phyloP scores from a whole-genome alignment of 53 echinoderm and acorn worm genomes.

The Arbacia lixula region DNA sequence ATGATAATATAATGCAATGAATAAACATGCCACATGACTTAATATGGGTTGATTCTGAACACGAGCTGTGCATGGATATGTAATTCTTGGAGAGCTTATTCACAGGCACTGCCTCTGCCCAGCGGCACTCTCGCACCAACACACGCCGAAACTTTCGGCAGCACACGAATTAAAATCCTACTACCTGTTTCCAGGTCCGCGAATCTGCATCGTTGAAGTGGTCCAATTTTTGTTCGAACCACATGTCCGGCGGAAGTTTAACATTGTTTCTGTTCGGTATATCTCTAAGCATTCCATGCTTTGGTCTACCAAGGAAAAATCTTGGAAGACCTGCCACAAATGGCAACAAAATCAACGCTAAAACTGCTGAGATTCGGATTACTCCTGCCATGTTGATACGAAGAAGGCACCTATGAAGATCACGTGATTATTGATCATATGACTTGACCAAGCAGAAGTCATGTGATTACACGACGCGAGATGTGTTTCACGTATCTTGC shows the following conservation, averaged over 20 bases:
- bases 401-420: not conserved
- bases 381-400: constrained; percentile 12
- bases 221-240: constrained; percentile 83
- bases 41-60: too few species aligned
- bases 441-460: not conserved
- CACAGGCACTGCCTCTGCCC: not conserved
- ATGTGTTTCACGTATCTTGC: too few species aligned
- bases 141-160: too few species aligned
- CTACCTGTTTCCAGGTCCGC: constrained; percentile 89
- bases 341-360: constrained; percentile 10
- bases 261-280: constrained; percentile 41
- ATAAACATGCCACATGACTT: too few species aligned
- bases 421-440: constrained; percentile 9
- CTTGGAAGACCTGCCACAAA: not conserved
- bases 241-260: constrained; percentile 73
- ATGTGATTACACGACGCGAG: constrained; percentile 3
- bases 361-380: not conserved
- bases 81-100: too few species aligned
- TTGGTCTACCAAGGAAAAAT: constrained; percentile 82
- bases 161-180: not conserved
- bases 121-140: not conserved
- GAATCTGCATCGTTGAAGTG: constrained; percentile 90
- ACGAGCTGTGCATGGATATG: too few species aligned
- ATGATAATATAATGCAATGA: too few species aligned
- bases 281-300: constrained; percentile 79